A percentile compares a stretch with the other conserved stretches of the same genome.
Evolutionary conservation across 2,797 vertebrate genomes (phyloP).

Genomic region (Leptodactylus fallax): DNA sequence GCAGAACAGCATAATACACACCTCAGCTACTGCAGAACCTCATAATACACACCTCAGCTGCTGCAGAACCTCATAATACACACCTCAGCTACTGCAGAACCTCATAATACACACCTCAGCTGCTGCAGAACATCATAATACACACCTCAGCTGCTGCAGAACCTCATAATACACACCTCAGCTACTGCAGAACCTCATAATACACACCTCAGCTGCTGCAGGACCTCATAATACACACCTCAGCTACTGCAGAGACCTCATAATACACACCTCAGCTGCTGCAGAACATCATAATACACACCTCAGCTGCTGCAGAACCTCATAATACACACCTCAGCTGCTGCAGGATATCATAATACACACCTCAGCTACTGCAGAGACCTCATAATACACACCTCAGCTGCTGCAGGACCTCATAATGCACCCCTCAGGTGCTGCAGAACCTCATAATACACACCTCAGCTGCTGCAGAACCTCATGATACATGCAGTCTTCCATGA

Average conservation of each 20-base stretch:
- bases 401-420: not conserved
- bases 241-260: too few species aligned
- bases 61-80: too few species aligned
- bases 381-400: not conserved
- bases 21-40: too few species aligned
- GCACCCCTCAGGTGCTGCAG: not conserved
- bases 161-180: not conserved
- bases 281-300: not conserved
- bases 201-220: too few species aligned
- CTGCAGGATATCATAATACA: not conserved
- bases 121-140: not conserved
- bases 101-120: not conserved
- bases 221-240: too few species aligned
- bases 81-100: too few species aligned
- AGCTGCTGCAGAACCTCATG: constrained; percentile 3
- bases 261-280: not conserved
- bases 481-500: too few species aligned
- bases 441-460: not conserved
- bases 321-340: not conserved
- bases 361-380: not conserved
- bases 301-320: too few species aligned
- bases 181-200: not conserved
- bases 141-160: not conserved
- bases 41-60: too few species aligned
- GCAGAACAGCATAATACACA: too few species aligned